Conservation (phyloP, 2,797 vertebrate species). For the Pipistrellus kuhlii region DNA sequence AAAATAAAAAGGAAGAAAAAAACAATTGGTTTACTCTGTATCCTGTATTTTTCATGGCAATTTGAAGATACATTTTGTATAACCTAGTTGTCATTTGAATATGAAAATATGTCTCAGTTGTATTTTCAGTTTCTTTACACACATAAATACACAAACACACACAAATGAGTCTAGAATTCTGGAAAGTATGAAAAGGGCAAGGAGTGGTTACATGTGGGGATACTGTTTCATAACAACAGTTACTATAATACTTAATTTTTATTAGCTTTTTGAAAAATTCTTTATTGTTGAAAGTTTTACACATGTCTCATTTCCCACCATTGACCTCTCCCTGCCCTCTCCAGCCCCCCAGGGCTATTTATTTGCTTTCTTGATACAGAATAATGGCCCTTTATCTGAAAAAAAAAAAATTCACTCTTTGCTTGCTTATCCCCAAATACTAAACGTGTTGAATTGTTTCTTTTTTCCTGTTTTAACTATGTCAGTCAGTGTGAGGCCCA, state of each 20-base stretch:
- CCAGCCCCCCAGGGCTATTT: too few species aligned
- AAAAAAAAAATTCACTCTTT: conserved; percentile 5
- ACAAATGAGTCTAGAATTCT: not conserved
- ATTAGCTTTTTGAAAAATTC: not conserved
- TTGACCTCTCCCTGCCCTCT: too few species aligned
- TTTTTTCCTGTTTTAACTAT: not conserved
- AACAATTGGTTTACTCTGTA: not conserved
- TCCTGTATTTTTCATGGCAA: not conserved
- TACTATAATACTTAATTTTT: not conserved
- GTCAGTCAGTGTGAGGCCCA: not conserved
- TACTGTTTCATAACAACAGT: not conserved
- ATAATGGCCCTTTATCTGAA: not conserved
- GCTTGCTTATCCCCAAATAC: not conserved
- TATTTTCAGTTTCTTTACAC: not conserved
- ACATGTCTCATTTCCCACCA: too few species aligned
- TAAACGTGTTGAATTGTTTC: not conserved
- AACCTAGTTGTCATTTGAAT: not conserved
- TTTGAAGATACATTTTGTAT: not conserved
- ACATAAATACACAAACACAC: not conserved
- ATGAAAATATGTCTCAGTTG: not conserved
- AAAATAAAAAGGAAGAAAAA: not conserved
- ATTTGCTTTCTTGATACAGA: not conserved
- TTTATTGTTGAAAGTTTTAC: too few species aligned
- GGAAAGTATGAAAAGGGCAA: not conserved
- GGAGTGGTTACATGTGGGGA: not conserved